Evolutionary conservation across 37 sponge, comb jelly and placozoan species (phyloP), one percentile per base, ranked within the genome.

Genomic region (Halisarca cf. caerulea): DNA sequence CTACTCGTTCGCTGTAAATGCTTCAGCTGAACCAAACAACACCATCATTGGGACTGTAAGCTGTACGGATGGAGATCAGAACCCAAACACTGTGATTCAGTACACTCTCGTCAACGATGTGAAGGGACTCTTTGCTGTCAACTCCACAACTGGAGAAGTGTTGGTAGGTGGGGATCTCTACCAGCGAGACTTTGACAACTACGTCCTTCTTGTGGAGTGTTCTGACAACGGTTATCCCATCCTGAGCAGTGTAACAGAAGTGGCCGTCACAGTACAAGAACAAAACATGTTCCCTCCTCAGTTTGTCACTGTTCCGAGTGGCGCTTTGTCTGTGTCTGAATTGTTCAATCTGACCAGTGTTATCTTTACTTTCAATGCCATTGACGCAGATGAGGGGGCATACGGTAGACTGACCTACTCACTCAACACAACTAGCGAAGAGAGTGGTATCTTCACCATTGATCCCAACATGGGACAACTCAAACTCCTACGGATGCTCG

Each of bases 51-150:
- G 77, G 0, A 78, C 28, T 2, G 91, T 93, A 2, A 59, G n/a
- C 30, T 90, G 91, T 59, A 69, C 84, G 27, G 95, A 94, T 80
- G 85, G 20, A 44, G 95, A 94, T 43, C 36, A 59, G 20, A 88
- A 81, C 2, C 3, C 53, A 2, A 85, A 91, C 74, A 89, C 83
- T 55, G 74, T 30, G 0, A 84, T 86, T 15, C 85, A 42, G 1
- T 94, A 88, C 72, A 70, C 64, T 23, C n/a, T 88, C 11, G 18
- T 47, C 2, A 84, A 55, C 42, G 68, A 68, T 15, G 58, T 32
- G 15, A 6, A 11, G 23, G 0, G 36, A 25, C 42, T 91, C 9
- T 91, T 91, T 58, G 2, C 9, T 34, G 73, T 91, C 3, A 61
- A 90, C 44, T 41, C 45, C 21, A 38, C 25, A 7, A 80, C 59